These are phyloP conservation scores for Catalaphyllia jardinei DNA, from an alignment of 64 coral and sea anemone species.

Conservation along the genomic window DNA sequence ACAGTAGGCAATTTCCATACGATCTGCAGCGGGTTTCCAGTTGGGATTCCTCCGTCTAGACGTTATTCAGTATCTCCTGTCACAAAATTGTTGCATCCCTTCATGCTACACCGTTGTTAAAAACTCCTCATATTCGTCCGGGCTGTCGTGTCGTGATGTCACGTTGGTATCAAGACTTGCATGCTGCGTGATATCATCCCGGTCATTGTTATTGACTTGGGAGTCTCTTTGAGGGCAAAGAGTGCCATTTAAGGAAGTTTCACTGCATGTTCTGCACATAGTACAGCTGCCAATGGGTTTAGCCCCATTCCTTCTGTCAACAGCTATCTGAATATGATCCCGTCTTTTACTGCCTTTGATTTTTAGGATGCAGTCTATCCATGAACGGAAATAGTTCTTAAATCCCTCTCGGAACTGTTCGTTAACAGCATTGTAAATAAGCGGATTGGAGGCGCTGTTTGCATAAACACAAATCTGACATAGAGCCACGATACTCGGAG, in stretches of 20 bases:
- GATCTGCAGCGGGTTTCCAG: no score
- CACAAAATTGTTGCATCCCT: no score
- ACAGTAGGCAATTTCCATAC: no score
- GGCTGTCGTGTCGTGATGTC: not conserved
- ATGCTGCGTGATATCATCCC: no score
- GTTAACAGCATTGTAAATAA: slow-evolving; percentile 89
- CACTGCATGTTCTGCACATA: not conserved
- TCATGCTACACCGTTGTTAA: not conserved
- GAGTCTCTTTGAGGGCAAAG: not conserved
- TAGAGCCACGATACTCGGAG: slow-evolving; percentile 44
- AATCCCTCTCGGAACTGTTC: slow-evolving; percentile 90
- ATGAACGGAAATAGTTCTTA: slow-evolving; percentile 80
- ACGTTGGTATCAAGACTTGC: not conserved
- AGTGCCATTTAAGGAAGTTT: not conserved
- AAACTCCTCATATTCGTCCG: not conserved
- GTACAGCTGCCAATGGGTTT: not conserved
- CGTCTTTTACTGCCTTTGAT: slow-evolving; percentile 21
- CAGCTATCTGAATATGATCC: not conserved
- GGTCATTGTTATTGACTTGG: slow-evolving; percentile 9
- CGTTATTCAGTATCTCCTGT: no score
- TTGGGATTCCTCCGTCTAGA: no score
- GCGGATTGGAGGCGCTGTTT: slow-evolving; percentile 86
- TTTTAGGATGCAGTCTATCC: slow-evolving; percentile 56
- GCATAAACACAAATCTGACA: slow-evolving; percentile 90
- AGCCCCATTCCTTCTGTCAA: not conserved